A percentile compares a stretch with the other conserved stretches of the same genome.
phyloP scores from a whole-genome alignment of 92 coral and sea anemone species.

The Siderastrea radians region DNA sequence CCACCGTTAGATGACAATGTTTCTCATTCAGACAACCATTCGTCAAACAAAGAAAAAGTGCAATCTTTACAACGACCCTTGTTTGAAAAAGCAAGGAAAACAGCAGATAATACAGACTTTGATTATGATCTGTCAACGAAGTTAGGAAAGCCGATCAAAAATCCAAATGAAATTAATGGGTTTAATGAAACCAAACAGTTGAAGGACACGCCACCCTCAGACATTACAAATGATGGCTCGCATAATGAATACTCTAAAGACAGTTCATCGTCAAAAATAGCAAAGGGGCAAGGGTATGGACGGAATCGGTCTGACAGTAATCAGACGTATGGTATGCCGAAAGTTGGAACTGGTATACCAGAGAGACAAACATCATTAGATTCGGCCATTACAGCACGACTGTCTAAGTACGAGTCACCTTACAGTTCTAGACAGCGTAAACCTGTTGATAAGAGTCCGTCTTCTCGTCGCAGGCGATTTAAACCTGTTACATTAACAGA shows the following conservation, averaged over 20 bases:
- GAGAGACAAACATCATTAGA: slow-evolving; percentile 35
- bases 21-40: neutral
- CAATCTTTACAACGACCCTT: neutral
- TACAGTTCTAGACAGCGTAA: slow-evolving; percentile 45
- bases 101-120: neutral
- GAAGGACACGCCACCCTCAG: neutral
- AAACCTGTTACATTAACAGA: slow-evolving; percentile 82
- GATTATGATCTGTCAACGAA: slow-evolving; percentile 30
- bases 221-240: neutral
- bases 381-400: slow-evolving; percentile 32
- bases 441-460: slow-evolving; percentile 40
- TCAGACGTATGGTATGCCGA: neutral
- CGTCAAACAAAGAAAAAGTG: neutral
- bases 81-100: slow-evolving; percentile 1
- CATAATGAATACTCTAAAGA: no score
- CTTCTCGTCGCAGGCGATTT: slow-evolving; percentile 85
- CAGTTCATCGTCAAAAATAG: slow-evolving; percentile 31
- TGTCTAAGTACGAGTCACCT: slow-evolving; percentile 32
- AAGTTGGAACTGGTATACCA: slow-evolving; percentile 12
- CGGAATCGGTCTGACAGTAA: neutral
- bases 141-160: neutral
- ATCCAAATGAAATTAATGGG: slow-evolving; percentile 4
- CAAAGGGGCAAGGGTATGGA: slow-evolving; percentile 43
- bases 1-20: slow-evolving; percentile 42
- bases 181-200: neutral